Evolutionary conservation across 2,113 vertebrate genomes (phyloP), one percentile per base, ranked within the genome.

Genomic region (Thermophis baileyi): DNA sequence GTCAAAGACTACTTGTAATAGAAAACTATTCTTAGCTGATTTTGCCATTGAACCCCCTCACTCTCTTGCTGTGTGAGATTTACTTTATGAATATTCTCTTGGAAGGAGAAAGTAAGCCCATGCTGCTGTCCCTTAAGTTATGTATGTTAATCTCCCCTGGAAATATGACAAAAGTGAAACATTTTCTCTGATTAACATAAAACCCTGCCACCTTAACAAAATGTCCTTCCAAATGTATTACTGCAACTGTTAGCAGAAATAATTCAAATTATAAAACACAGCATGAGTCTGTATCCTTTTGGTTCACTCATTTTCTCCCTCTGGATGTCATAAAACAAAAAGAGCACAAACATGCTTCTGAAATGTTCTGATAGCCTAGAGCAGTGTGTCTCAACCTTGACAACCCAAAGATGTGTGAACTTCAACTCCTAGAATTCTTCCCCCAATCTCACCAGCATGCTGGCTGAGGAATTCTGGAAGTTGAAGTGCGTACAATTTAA

Each of bases 311-410:
- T 90, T 90, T 74, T 46, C 35, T 90, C 40, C 14, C 9, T 87
- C 20, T 90, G 74, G 8, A 50, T 63, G 24, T 49, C 69, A n/a
- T 74, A 74, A 55, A 87, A 44, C 63, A 51, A 6, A 22, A 81
- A 35, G 30, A 11, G 12, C 69, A 50, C 81, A 90, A 81, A 74
- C 50, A 81, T 3, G 35, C 24, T 93, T 93, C 87, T 12, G 92
- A 87, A 94, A 86, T 91, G 10, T 95, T 69, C 27, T 91, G 95
- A 91, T 90, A 46, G 93, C 57, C 40, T 46, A 27, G 18, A 55
- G 90, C 74, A 4, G 57, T 11, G 57, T 60, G 3, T 60, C 57
- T 60, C 57, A 60, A 27, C 25, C 57, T 27, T 60, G 25, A 9
- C 57, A 60, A 60, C 9, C 57, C 57, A 0, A 60, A 27, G 25